Evolutionary conservation across 2,797 vertebrate species (phyloP).

Genomic region (Xyrichtys novacula): DNA sequence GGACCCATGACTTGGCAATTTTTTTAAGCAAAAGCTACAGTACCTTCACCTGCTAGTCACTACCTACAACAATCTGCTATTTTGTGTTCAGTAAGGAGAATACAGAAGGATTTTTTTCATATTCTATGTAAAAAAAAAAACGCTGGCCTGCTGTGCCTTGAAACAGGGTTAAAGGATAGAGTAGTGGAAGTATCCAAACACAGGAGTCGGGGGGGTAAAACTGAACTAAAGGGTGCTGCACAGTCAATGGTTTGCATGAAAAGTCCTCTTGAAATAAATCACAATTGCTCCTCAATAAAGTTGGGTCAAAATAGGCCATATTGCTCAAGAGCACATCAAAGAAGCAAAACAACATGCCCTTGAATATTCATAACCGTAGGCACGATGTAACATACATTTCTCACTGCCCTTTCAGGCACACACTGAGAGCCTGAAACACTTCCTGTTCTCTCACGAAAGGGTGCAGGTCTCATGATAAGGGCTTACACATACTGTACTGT

Average conservation of each 20-base stretch:
- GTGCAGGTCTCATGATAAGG: background rate
- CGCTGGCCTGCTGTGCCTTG: background rate
- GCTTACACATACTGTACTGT: background rate
- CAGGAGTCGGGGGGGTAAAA: background rate
- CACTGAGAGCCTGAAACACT: conserved; percentile 1
- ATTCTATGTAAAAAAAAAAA: background rate
- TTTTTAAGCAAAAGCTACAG: background rate
- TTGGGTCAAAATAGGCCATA: background rate
- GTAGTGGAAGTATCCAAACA: background rate
- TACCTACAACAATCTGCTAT: background rate
- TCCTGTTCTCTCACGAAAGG: background rate
- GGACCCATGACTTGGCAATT: background rate
- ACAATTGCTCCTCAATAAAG: background rate
- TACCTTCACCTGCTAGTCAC: background rate
- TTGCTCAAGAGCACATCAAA: background rate
- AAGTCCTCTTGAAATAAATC: background rate
- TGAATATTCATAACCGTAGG: background rate
- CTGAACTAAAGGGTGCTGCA: background rate
- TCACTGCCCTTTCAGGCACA: conserved; percentile 4
- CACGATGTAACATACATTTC: background rate
- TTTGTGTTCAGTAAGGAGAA: background rate
- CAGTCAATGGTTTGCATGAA: background rate
- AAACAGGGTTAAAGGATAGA: background rate
- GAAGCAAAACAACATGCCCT: conserved; percentile 10
- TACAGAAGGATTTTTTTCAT: background rate